Percentiles rank a stretch among this genome's conserved stretches.
phyloP scores from a whole-genome alignment of 2,888 invertebrate genomes.

The Euplagia quadripunctaria region DNA sequence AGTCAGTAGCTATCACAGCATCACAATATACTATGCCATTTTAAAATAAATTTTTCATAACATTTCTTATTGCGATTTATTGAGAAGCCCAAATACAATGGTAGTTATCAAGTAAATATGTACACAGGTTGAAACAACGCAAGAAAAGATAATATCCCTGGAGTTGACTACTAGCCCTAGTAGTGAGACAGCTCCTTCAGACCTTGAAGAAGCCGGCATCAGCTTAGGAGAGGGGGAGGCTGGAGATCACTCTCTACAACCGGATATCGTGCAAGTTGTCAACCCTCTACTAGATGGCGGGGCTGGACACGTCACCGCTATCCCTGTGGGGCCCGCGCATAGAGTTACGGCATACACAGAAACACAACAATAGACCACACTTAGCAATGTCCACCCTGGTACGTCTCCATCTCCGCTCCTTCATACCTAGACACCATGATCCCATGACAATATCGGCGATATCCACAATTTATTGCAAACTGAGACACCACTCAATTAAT shows the following conservation, averaged over 20 bases:
- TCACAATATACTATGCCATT: neutral
- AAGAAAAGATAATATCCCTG: conserved; percentile 96
- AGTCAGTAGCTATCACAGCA: conserved; percentile 1
- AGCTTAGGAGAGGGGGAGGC: conserved; percentile 77
- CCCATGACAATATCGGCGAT: conserved; percentile 64
- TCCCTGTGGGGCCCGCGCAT: conserved; percentile 80
- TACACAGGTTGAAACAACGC: conserved; percentile 94
- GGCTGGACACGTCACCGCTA: conserved; percentile 81
- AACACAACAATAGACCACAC: conserved; percentile 58
- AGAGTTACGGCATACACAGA: conserved; percentile 76
- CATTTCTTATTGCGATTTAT: neutral
- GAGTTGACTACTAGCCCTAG: conserved; percentile 91
- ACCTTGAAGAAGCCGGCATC: conserved; percentile 70
- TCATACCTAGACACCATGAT: conserved; percentile 32
- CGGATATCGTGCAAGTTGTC: conserved; percentile 86
- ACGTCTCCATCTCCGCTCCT: conserved; percentile 54
- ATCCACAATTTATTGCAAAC: conserved; percentile 37
- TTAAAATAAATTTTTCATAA: neutral
- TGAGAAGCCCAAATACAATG: neutral
- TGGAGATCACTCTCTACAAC: conserved; percentile 86
- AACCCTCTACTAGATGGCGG: conserved; percentile 83
- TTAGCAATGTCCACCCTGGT: conserved; percentile 44
- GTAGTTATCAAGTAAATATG: conserved; percentile 24
- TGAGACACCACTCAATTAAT: conserved; percentile 51
- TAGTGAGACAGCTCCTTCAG: conserved; percentile 86